These are phyloP conservation scores for Andrena flavipes DNA, from an alignment of 2,888 invertebrate genomes.

Conservation along the genomic window DNA sequence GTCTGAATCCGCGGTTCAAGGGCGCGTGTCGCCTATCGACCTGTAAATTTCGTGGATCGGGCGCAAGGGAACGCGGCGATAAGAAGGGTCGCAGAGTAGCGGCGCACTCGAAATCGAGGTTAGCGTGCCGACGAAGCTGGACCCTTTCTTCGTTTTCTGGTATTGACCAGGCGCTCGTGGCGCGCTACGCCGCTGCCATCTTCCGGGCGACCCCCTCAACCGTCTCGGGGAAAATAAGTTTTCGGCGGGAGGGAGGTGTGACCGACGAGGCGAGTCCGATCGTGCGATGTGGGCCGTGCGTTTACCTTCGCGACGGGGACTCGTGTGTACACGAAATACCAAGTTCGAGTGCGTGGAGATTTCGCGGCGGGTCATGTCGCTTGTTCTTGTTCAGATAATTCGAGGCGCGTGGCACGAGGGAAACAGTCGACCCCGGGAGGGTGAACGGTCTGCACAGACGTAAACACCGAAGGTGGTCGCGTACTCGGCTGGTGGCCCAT, in stretches of 20 bases:
- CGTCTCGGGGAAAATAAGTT: slow-evolving; percentile 38
- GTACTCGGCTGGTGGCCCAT: not conserved
- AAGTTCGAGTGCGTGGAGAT: not conserved
- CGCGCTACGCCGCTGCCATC: slow-evolving; percentile 67
- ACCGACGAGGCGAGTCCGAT: slow-evolving; percentile 3
- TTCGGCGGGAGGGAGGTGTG: slow-evolving; percentile 43
- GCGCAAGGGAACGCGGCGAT: slow-evolving; percentile 23
- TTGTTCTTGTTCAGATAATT: not conserved
- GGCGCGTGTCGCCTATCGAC: slow-evolving; percentile 38
- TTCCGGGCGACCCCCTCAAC: slow-evolving; percentile 45
- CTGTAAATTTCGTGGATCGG: slow-evolving; percentile 16
- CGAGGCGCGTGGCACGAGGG: not conserved
- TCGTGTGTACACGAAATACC: not conserved
- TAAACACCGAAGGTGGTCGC: not conserved
- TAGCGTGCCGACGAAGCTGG: slow-evolving; percentile 78
- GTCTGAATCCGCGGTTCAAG: slow-evolving; percentile 38
- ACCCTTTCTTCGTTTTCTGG: slow-evolving; percentile 71
- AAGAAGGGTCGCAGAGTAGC: slow-evolving; percentile 32
- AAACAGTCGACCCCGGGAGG: not conserved
- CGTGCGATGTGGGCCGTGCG: slow-evolving; percentile 8
- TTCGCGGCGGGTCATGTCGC: not conserved
- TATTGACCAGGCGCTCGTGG: slow-evolving; percentile 74
- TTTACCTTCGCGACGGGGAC: not conserved
- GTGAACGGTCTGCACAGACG: not conserved
- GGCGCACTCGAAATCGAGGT: slow-evolving; percentile 73